These are phyloP conservation scores for Melieria omissa DNA, from an alignment of 2,888 invertebrate genomes.

Conservation along the genomic window DNA sequence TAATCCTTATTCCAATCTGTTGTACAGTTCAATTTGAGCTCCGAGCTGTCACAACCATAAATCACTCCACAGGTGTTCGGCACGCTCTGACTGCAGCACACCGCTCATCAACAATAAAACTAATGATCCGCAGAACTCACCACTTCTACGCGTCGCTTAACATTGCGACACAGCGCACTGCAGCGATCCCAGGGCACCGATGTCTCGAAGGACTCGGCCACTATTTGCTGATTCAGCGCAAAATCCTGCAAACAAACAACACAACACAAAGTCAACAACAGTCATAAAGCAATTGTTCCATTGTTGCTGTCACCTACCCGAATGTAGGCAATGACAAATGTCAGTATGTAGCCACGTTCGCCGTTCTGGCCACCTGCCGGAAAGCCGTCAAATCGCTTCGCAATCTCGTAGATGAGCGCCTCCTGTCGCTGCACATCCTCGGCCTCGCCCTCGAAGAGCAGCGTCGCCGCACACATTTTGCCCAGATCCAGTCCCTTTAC, in stretches of 20 bases:
- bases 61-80: no score
- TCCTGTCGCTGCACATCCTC: constrained; percentile 82
- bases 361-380: constrained; percentile 95
- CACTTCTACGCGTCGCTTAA: constrained; percentile 80
- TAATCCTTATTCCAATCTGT: no score
- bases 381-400: constrained; percentile 80
- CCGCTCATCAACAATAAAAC: background rate
- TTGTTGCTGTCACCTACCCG: constrained; percentile 73
- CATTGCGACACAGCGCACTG: constrained; percentile 84
- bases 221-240: constrained; percentile 85
- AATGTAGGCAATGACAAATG: constrained; percentile 98
- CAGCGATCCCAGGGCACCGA: constrained; percentile 97
- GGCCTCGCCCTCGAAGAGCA: constrained; percentile 87
- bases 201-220: constrained; percentile 98
- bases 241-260: constrained; percentile 76
- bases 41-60: no score
- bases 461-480: constrained; percentile 89
- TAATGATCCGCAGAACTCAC: constrained; percentile 55
- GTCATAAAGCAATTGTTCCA: background rate
- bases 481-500: constrained; percentile 86
- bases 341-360: constrained; percentile 92
- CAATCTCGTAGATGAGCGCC: constrained; percentile 82
- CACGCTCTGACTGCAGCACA: background rate
- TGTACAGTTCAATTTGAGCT: no score
- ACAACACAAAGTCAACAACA: background rate